Conservation (phyloP, 2,113 vertebrate species). For the Gambusia holbrooki region DNA sequence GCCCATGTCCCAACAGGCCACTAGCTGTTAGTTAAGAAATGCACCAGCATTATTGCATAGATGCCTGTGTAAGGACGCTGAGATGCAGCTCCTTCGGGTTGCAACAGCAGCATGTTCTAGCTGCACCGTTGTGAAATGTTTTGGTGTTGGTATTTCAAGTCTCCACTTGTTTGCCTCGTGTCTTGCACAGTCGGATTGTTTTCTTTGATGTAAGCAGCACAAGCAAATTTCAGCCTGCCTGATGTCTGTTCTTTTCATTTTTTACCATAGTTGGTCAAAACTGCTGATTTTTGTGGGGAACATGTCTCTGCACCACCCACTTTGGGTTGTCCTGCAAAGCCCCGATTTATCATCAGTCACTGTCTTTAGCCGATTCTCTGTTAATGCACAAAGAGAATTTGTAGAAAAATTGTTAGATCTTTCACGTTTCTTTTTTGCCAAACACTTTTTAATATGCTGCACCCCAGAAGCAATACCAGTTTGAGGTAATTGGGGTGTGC, state of each 20-base stretch:
- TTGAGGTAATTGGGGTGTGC: conserved; percentile 27
- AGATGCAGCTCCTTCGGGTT: conserved; percentile 34
- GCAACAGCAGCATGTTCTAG: conserved; percentile 4
- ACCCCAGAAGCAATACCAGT: neutral
- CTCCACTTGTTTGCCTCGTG: conserved; percentile 47
- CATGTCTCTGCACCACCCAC: neutral
- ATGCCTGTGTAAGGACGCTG: conserved; percentile 16
- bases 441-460: neutral
- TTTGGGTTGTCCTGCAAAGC: neutral
- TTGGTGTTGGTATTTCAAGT: conserved; percentile 43
- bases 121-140: conserved; percentile 52
- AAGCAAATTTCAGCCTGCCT: neutral
- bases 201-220: conserved; percentile 12
- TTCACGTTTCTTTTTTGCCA: neutral
- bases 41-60: conserved; percentile 16
- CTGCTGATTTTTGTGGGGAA: neutral
- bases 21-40: conserved; percentile 36
- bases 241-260: neutral
- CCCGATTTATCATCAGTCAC: neutral
- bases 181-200: conserved; percentile 13
- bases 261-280: neutral
- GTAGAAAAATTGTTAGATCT: neutral
- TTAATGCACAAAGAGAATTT: neutral
- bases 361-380: neutral
- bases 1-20: conserved; percentile 31